Conservation (phyloP, 2,888 invertebrate species). For the Drosophila neotestacea region DNA sequence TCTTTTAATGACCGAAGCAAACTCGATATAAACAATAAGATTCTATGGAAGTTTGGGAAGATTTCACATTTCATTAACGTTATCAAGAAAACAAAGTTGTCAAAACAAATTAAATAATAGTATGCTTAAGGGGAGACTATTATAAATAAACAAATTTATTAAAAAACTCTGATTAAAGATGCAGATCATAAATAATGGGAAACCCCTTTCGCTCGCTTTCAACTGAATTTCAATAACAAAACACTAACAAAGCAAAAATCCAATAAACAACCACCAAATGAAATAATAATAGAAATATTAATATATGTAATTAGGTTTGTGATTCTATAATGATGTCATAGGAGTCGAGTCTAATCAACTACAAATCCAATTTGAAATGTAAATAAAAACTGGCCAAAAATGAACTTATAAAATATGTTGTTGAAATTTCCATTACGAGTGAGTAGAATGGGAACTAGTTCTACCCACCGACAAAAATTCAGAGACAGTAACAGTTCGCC, state of each 20-base stretch:
- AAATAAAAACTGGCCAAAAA: conserved; percentile 20
- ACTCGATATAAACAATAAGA: conserved; percentile 2
- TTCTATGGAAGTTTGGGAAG: neutral
- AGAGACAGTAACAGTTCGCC: conserved; percentile 15
- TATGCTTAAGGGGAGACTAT: neutral
- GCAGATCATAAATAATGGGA: neutral
- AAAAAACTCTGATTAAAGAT: neutral
- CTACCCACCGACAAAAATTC: conserved; percentile 32
- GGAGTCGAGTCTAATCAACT: neutral
- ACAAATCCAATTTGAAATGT: conserved; percentile 16
- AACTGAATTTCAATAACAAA: neutral
- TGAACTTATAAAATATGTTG: conserved; percentile 29
- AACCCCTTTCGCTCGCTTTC: neutral
- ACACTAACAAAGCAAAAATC: neutral
- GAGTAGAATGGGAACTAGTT: conserved; percentile 44
- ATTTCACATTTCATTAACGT: conserved; percentile 3
- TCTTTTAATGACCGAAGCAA: neutral
- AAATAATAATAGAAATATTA: conserved; percentile 3
- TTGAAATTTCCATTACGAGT: conserved; percentile 12
- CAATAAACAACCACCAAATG: conserved; percentile 1
- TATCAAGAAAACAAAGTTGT: neutral
- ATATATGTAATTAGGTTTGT: conserved; percentile 4
- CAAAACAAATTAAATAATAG: neutral
- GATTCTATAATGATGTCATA: conserved; percentile 44
- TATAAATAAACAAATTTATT: neutral